Percentiles rank a stretch among this genome's conserved stretches.
Evolutionary conservation across 2,113 vertebrate species (phyloP).

Genomic region (Panthera uncia): DNA sequence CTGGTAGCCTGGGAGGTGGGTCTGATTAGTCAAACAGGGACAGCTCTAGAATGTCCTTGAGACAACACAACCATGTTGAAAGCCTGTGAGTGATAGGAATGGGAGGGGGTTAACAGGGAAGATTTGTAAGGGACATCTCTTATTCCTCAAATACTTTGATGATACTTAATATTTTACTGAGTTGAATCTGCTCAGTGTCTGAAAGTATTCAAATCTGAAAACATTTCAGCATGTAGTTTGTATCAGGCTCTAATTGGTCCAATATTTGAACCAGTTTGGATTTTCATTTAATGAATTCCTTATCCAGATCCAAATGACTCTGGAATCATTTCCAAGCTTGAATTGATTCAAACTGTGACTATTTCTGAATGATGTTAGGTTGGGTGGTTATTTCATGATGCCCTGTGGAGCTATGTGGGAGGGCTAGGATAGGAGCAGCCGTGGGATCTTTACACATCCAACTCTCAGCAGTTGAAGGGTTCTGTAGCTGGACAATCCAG

Average conservation of each 20-base stretch:
- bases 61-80: neutral
- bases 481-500: neutral
- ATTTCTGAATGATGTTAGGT: conserved; percentile 57
- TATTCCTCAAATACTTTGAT: conserved; percentile 52
- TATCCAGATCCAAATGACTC: conserved; percentile 72
- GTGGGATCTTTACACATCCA: conserved; percentile 24
- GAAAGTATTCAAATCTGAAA: conserved; percentile 77
- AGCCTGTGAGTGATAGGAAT: neutral
- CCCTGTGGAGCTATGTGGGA: neutral
- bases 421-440: conserved; percentile 48
- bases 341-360: conserved; percentile 83
- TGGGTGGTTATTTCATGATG: conserved; percentile 55
- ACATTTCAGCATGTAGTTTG: conserved; percentile 75
- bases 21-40: neutral
- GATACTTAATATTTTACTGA: conserved; percentile 63
- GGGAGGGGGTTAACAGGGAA: neutral
- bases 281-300: conserved; percentile 77
- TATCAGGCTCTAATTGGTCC: conserved; percentile 79
- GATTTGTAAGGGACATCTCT: conserved; percentile 48
- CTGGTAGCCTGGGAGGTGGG: neutral
- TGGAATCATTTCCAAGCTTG: conserved; percentile 80
- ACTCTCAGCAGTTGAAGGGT: neutral
- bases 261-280: conserved; percentile 77
- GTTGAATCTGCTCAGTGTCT: conserved; percentile 65
- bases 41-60: neutral